phyloP scores from a whole-genome alignment of 1,140 invertebrate genomes.

The Atta cephalotes region DNA sequence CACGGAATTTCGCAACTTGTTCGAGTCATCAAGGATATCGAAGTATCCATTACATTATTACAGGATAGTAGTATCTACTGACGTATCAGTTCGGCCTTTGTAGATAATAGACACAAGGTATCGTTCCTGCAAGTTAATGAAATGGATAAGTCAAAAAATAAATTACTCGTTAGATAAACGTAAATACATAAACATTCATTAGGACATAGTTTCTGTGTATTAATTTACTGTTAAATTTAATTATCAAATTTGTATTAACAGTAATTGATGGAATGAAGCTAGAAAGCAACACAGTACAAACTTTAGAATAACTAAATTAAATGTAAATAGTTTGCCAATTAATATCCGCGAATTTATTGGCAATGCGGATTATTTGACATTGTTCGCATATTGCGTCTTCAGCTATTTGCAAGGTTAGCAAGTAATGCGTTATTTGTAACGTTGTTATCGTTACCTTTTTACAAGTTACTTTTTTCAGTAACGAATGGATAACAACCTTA shows the following conservation, averaged over 20 bases:
- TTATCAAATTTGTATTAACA: neutral
- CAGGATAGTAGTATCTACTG: neutral
- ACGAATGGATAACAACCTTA: too few species aligned
- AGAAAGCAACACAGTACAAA: too few species aligned
- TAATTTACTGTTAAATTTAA: neutral
- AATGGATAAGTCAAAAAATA: neutral
- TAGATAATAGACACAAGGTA: neutral
- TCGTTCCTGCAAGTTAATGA: neutral
- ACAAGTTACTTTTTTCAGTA: too few species aligned
- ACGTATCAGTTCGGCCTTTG: neutral
- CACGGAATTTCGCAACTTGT: conserved; percentile 36
- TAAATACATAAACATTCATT: neutral
- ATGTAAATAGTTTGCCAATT: neutral
- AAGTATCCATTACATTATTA: conserved; percentile 29
- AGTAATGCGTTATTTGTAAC: too few species aligned
- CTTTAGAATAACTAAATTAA: neutral
- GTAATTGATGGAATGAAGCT: too few species aligned
- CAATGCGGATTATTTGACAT: conserved; percentile 11
- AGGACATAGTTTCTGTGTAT: neutral
- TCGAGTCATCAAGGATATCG: conserved; percentile 22
- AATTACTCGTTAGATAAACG: too few species aligned
- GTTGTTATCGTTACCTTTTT: too few species aligned
- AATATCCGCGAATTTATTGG: neutral
- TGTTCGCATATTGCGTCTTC: conserved; percentile 15
- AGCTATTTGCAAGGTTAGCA: neutral